phyloP scores from a whole-genome alignment of 1,140 invertebrate species.

The Ceratina japonica region DNA sequence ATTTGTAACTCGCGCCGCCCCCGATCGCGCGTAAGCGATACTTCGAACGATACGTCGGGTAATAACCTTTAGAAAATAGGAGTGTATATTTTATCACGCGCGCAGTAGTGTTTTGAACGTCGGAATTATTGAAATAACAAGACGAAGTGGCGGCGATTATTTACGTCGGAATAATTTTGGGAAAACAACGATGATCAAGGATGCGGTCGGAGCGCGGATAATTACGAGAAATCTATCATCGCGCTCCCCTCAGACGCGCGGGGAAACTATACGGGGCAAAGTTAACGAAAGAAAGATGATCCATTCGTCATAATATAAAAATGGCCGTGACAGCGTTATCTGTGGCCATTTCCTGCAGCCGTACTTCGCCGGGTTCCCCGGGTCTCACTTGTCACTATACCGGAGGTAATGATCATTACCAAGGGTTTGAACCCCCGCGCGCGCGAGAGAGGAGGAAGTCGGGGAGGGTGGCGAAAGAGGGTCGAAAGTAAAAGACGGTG shows the following conservation, averaged over 20 bases:
- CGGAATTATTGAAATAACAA: too few relatives aligned
- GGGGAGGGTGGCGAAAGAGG: constrained; percentile 20
- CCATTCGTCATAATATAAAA: constrained; percentile 79
- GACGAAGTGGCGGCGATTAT: background rate
- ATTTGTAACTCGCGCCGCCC: background rate
- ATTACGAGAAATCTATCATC: constrained; percentile 60
- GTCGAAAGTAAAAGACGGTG: constrained; percentile 58
- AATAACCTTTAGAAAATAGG: too few relatives aligned
- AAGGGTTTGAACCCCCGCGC: constrained; percentile 54
- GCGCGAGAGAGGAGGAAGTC: constrained; percentile 24
- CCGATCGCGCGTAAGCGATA: background rate
- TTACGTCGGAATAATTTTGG: background rate
- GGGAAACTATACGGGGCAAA: constrained; percentile 23
- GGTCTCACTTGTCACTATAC: constrained; percentile 76
- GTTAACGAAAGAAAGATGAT: constrained; percentile 71
- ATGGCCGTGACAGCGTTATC: constrained; percentile 77
- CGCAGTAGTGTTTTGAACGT: too few relatives aligned
- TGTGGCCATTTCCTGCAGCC: constrained; percentile 76
- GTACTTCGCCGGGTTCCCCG: constrained; percentile 55
- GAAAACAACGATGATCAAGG: background rate
- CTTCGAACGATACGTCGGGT: too few relatives aligned
- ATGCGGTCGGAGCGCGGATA: constrained; percentile 30
- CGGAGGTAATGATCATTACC: constrained; percentile 79
- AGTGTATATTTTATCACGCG: too few relatives aligned
- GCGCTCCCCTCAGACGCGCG: constrained; percentile 18